Base-by-base conservation (phyloP, 30 jellyfish, hydroid and myxozoan species). In the Nemopilema nomurai region DNA sequence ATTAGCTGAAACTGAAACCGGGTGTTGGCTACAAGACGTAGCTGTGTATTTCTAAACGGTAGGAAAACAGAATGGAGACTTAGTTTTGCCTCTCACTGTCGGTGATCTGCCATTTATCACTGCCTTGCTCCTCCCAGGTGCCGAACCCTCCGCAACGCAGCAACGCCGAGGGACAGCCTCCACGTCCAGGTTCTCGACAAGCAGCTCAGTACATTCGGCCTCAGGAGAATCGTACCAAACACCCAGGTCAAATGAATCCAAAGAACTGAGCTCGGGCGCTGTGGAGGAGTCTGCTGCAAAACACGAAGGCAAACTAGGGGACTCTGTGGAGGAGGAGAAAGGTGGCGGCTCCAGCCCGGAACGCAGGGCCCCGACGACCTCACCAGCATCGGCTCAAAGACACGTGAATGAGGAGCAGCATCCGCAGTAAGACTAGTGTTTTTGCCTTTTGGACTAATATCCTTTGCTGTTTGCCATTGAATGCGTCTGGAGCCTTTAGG, bases 181-280 rank as follows among this genome's bases (percentile, higher is more conserved):
- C 6, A 41, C 13, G 57, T 3, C 57, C 22, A 70, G 23, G 28
- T 4, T 27, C 49, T 70, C 80, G 19, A 53, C 27, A 8, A 70
- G 27, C 1, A 28, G 80, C 80, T 70, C 80, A 70, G 64, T 70
- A 24, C 80, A 70, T 70, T 70, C 80, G 8, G 13, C 6, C 13
- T 70, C 49, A 25, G 80, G 64, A 7, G 80, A 70, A 17, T 70
- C 80, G 17, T 13, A 27, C 8, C 80, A 70, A 8, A 28, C 80
- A 24, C 62, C 18, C 4, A 70, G 27, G n/a, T 70, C 80, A 70
- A 70, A 16, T 70, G 63, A n/a, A 30, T 70, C 80, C 49, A 41
- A 41, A 41, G 57, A 41, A 13, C 13, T 13, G 13, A 41, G 13
- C 9, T 6, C 57, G 13, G 57, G 57, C 6, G 13, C 13, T 13